Evolutionary conservation across 2,113 vertebrate species (phyloP), one percentile per base, ranked within the genome.

Genomic region (Ranitomeya imitator): DNA sequence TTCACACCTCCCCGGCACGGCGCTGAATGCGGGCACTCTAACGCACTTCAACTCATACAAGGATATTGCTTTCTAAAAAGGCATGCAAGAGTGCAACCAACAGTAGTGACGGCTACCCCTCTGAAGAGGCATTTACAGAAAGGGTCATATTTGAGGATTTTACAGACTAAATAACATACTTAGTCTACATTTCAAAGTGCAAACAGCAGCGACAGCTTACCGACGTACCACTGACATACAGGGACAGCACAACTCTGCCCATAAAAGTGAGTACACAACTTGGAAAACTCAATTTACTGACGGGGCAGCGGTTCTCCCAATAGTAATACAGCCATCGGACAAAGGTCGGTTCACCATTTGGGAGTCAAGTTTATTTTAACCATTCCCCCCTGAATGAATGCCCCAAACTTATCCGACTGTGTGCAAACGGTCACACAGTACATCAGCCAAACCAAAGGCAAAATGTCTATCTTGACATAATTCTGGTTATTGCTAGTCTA

Each of bases 41-140:
- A 74, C 8, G 26, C 57, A 86, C 83, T 85, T 85, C 1, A 73
- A 67, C 45, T 69, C n/a, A 73, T 85, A 55, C 77, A 1, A 13
- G 0, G 11, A 79, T 55, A 23, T 2, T 52, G 74, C 16, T 51
- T 52, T n/a, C 37, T 21, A 31, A 77, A 54, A 54, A n/a, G 45
- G 45, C 18, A 21, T 54, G 51, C 52, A 79, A n/a, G 76, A 55
- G 21, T 1, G 12, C 76, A 79, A 26, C 77, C 52, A 79, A 23
- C 10, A 79, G 13, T n/a, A 55, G 21, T 13, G 8, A 79, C 77
- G 23, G 6, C 11, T 10, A 18, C 31, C 26, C n/a, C 21, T 10
- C 63, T n/a, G 8, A n/a, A n/a, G 7, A 37, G 26, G 5, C 45
- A 21, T 52, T 23, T 19, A 78, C 19, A 78, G 19, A 54, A 1